Evolutionary conservation across 2,797 vertebrate genomes (phyloP), one percentile per base, ranked within the genome.

Genomic region (Eptatretus atami): DNA sequence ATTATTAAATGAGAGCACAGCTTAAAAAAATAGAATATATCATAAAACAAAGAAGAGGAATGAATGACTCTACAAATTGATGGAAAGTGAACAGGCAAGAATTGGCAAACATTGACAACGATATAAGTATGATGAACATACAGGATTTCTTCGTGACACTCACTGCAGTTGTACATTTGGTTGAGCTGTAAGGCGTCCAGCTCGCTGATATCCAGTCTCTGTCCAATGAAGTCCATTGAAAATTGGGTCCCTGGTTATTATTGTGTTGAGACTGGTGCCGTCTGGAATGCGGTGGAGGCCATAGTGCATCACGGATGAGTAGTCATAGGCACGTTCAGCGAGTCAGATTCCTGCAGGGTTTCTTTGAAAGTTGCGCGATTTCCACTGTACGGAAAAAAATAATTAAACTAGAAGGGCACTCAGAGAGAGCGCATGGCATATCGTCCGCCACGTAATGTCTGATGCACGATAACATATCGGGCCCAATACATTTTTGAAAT

Each of bases 261-360:
- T 77, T 12, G 83, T 90, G 15, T 84, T 84, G 52, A 73, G 12
- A 44, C 74, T 0, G 12, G 63, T 3, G 86, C 78, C 74, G 80
- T 82, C 72, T 88, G 92, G 70, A 92, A 94, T 15, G 85, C 81
- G 65, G 78, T 71, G 0, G 82, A 83, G n/a, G 1, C 64, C 63
- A 11, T 93, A 94, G 66, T 92, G 84, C 86, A 93, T 92, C 69
- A 94, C 0, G 2, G 87, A 93, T 67, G 90, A 83, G 0, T 92
- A 94, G 71, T 94, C 84, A 4, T 94, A 94, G 83, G 72, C 0
- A 82, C 86, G 72, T 94, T 93, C 69, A 83, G 79, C 67, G 88
- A 83, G 1, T 81, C 84, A 72, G 88, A 80, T 67, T n/a, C 73
- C 64, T 57, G 67, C 6, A 87, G 84, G 1, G 77, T 61, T 0